A percentile compares a stretch with the other conserved stretches of the same genome.
Evolutionary conservation across 2,888 invertebrate genomes (phyloP).

Genomic region (Leucania comma): DNA sequence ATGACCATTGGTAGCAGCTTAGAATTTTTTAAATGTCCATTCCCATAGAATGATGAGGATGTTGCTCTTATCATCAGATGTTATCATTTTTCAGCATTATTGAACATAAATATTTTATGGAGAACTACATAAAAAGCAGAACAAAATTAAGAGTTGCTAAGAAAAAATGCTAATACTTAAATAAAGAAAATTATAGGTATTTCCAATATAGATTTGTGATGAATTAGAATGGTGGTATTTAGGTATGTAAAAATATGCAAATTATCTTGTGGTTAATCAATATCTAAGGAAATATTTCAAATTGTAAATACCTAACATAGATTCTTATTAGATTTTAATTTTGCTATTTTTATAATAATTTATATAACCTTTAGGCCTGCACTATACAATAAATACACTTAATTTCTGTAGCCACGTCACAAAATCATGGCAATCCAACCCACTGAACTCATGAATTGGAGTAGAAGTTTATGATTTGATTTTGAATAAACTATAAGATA

Average conservation of each 20-base stretch:
- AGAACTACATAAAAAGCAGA: neutral
- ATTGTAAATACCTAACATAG: too few relatives aligned
- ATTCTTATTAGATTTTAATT: too few relatives aligned
- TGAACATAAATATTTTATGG: neutral
- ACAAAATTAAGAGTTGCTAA: too few relatives aligned
- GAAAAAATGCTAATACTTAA: too few relatives aligned
- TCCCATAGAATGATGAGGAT: neutral
- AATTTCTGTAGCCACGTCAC: constrained; percentile 33
- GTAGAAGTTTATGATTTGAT: neutral
- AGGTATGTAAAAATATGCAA: neutral
- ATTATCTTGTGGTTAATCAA: neutral
- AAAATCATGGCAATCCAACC: neutral
- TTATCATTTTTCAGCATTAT: too few relatives aligned
- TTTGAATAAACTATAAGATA: constrained; percentile 4
- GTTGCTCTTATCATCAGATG: too few relatives aligned
- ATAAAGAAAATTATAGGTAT: neutral
- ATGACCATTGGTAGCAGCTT: neutral
- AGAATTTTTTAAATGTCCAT: neutral
- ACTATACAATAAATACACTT: neutral
- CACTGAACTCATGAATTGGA: neutral
- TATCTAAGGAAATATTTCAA: neutral
- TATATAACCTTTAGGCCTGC: neutral
- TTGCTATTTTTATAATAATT: too few relatives aligned
- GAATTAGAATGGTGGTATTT: neutral
- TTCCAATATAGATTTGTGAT: neutral